phyloP scores from a whole-genome alignment of 2,113 vertebrate genomes.

The Nyctereutes procyonoides region DNA sequence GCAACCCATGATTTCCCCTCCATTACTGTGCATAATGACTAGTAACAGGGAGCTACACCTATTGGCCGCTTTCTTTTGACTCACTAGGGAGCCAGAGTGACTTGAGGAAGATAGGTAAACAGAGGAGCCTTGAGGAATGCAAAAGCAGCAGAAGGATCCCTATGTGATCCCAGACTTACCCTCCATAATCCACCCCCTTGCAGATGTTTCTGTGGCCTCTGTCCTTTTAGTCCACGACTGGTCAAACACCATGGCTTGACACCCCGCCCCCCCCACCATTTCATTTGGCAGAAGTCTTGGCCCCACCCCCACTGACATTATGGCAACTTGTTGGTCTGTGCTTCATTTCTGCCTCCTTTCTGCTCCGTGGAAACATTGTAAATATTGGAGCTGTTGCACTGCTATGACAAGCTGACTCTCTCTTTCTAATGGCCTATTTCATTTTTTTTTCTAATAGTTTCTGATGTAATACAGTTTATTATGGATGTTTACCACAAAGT shows the following conservation, averaged over 20 bases:
- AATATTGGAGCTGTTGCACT: rapidly evolving
- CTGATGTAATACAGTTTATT: background rate
- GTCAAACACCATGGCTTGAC: too few relatives aligned
- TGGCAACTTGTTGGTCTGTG: background rate
- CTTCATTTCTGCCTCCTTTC: too few relatives aligned
- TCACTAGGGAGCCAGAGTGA: background rate
- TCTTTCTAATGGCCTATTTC: too few relatives aligned
- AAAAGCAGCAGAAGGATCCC: rapidly evolving
- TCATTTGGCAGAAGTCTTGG: rapidly evolving
- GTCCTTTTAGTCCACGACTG: rapidly evolving
- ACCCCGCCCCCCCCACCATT: rapidly evolving
- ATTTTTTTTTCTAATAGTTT: background rate
- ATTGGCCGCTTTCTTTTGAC: rapidly evolving
- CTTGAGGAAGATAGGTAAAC: rapidly evolving
- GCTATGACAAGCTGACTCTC: too few relatives aligned
- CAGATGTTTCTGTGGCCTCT: too few relatives aligned
- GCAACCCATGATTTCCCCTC: rapidly evolving
- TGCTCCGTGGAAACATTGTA: background rate
- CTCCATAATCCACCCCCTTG: rapidly evolving
- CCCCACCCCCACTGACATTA: rapidly evolving
- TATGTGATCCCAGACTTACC: background rate
- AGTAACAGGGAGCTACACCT: too few relatives aligned
- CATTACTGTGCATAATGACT: rapidly evolving
- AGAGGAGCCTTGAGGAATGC: rapidly evolving
- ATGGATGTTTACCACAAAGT: background rate